Evolutionary conservation across 2,113 vertebrate species (phyloP).

Genomic region (human (Homo sapiens)): DNA sequence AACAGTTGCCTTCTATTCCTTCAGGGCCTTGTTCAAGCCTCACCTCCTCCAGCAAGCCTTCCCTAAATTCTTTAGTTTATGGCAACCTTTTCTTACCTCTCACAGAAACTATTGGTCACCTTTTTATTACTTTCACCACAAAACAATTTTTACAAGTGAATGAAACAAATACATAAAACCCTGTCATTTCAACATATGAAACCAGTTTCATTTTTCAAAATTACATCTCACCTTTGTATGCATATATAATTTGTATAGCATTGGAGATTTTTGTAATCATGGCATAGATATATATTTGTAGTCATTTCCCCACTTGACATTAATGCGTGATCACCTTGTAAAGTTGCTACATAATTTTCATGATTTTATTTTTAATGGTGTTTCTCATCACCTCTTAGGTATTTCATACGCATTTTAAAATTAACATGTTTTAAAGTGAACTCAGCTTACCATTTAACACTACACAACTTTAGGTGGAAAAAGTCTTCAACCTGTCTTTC

Average conservation of each 20-base stretch:
- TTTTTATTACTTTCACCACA: background rate
- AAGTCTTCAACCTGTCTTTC: background rate
- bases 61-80: conserved; percentile 7
- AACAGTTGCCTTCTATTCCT: background rate
- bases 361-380: background rate
- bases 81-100: background rate
- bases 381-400: background rate
- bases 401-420: background rate
- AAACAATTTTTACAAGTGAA: background rate
- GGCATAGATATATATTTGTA: background rate
- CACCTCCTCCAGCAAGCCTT: background rate
- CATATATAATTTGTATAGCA: background rate
- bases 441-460: background rate
- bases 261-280: background rate
- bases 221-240: background rate
- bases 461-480: background rate
- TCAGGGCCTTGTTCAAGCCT: background rate
- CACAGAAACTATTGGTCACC: background rate
- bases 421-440: background rate
- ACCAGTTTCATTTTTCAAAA: background rate
- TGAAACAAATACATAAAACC: background rate
- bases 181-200: conserved; percentile 11
- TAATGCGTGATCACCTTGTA: background rate
- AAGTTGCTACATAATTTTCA: conserved; percentile 10
- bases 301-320: background rate